phyloP scores from a whole-genome alignment of 2,888 invertebrate genomes.

The Aethes cnicana region DNA sequence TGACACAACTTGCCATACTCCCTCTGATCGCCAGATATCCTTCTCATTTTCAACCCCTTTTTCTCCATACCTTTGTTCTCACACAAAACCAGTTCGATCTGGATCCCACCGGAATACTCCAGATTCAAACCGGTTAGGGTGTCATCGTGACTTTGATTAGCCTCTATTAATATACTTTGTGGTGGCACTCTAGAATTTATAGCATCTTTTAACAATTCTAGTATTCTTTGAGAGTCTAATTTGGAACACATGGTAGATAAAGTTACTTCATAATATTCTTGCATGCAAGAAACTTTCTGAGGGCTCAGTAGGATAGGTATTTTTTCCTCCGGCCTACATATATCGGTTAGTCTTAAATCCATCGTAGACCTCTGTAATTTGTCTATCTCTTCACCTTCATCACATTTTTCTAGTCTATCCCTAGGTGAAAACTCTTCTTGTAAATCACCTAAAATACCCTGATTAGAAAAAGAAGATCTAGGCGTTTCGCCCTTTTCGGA shows the following conservation, averaged over 20 bases:
- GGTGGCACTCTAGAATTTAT: conserved; percentile 91
- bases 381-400: conserved; percentile 66
- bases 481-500: conserved; percentile 76
- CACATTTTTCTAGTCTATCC: conserved; percentile 59
- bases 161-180: conserved; percentile 75
- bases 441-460: conserved; percentile 69
- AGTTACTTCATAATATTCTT: conserved; percentile 86
- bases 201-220: conserved; percentile 89
- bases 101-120: conserved; percentile 91
- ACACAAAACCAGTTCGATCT: conserved; percentile 91
- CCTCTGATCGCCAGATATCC: conserved; percentile 93
- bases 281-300: conserved; percentile 65
- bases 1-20: conserved; percentile 94
- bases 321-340: conserved; percentile 62
- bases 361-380: conserved; percentile 70
- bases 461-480: conserved; percentile 71
- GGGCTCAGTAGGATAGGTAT: conserved; percentile 71
- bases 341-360: conserved; percentile 68
- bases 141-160: conserved; percentile 60
- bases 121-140: conserved; percentile 83
- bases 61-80: conserved; percentile 87
- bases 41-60: conserved; percentile 91
- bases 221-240: conserved; percentile 89
- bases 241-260: conserved; percentile 91
- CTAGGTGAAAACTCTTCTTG: conserved; percentile 70